Base-by-base conservation (phyloP, 2,113 vertebrate species). In the Loxodonta africana region DNA sequence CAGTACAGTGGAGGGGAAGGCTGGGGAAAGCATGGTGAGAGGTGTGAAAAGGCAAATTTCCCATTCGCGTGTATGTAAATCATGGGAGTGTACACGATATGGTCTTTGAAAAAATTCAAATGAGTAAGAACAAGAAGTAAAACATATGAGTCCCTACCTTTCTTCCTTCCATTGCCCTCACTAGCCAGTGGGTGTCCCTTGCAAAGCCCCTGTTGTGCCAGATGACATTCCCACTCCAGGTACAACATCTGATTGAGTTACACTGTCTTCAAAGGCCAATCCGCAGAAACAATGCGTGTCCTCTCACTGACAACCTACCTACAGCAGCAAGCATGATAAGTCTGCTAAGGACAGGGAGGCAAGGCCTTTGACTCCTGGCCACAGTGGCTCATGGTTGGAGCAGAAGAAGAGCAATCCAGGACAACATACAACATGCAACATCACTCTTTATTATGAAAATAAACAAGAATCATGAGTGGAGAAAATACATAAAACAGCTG, bases 391-490 rank as follows among this genome's bases (percentile, higher is more conserved):
- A 20, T 17, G 33, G 4, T 33, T 71, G 57, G 33, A 53, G 21
- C 53, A 91, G 48, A 7, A 78, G 33, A 71, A 84, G 73, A 96
- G 20, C 11, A 33, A 95, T 73, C 25, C 6, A 87, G 51, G 44
- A 80, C 69, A 97, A 53, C 6, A 5, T 28, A 69, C 57, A 67
- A 88, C 1, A 0, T 82, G 44, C 8, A 82, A 67, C 26, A 8
- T 44, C 30, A 94, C 10, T 95, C 53, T 97, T 97, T 95, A 98
- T 96, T 97, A 37, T 88, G 78, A 63, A 76, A 81, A 78, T 41
- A 60, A 95, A 37, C 20, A 30, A 46, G 0, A 10, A 33, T 33
- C 0, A 9, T 51, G 23, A 62, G 2, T 92, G 67, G 18, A 30
- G 2, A 41, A 51, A 95, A 91, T 26, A 82, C 25, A 89, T 7